Percentiles rank a stretch among this genome's conserved stretches.
Evolutionary conservation across 2,888 invertebrate species (phyloP).

Genomic region (Nomada fucata): DNA sequence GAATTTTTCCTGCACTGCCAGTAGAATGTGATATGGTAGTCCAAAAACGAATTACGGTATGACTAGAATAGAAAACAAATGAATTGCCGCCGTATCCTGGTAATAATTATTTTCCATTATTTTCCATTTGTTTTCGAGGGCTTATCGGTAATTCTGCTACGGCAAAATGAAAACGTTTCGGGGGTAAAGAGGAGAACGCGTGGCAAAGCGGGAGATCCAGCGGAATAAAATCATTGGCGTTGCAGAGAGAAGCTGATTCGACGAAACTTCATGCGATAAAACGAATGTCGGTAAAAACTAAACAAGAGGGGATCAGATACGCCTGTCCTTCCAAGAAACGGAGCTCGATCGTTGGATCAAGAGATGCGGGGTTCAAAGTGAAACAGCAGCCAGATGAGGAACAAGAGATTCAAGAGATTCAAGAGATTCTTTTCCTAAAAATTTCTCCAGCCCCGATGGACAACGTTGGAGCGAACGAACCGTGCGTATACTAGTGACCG

Average conservation of each 20-base stretch:
- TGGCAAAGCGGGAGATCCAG: not conserved
- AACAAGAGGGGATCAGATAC: slow-evolving; percentile 47
- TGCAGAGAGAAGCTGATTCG: slow-evolving; percentile 44
- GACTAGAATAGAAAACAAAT: too few relatives aligned
- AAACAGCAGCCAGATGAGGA: slow-evolving; percentile 29
- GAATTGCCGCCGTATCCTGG: too few relatives aligned
- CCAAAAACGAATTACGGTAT: too few relatives aligned
- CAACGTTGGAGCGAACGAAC: not conserved
- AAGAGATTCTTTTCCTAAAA: slow-evolving; percentile 15
- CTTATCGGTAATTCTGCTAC: not conserved
- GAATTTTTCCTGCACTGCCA: too few relatives aligned
- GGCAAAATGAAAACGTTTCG: not conserved
- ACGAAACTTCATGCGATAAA: slow-evolving; percentile 61
- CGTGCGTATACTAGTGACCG: not conserved
- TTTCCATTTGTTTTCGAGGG: too few relatives aligned
- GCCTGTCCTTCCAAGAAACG: slow-evolving; percentile 52
- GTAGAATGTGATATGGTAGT: too few relatives aligned
- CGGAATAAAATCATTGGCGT: not conserved
- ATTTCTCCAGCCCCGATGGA: not conserved
- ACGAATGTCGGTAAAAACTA: slow-evolving; percentile 59
- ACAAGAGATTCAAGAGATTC: not conserved
- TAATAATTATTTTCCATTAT: not conserved
- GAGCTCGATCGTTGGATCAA: slow-evolving; percentile 21
- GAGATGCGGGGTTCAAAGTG: not conserved
- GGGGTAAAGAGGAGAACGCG: not conserved